Percentiles rank a stretch among this genome's conserved stretches.
Evolutionary conservation across 2,113 vertebrate species (phyloP).

Genomic region (Lophura nycthemera): DNA sequence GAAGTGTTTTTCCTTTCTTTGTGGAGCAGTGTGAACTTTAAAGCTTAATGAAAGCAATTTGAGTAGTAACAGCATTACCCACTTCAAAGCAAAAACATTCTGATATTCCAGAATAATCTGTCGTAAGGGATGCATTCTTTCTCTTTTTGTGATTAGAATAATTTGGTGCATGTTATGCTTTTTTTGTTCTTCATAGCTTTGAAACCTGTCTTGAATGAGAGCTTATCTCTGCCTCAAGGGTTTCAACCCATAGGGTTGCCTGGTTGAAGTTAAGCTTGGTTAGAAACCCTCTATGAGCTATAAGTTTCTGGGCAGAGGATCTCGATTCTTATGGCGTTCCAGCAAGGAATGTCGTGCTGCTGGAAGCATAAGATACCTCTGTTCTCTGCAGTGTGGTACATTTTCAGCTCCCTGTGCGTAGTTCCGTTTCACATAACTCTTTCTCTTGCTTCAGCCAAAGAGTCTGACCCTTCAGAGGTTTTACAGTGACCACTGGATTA

Average conservation of each 20-base stretch:
- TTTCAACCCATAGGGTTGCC: not conserved
- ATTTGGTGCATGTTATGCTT: not conserved
- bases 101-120: not conserved
- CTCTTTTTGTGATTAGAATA: not conserved
- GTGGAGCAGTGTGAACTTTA: not conserved
- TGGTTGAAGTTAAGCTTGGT: not conserved
- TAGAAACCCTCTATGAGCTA: not conserved
- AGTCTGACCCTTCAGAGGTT: not conserved
- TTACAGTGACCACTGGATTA: not conserved
- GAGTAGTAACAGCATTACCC: not conserved
- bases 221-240: not conserved
- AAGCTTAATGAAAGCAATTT: not conserved
- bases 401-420: not conserved
- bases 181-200: not conserved
- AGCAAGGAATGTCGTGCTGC: not conserved
- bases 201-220: not conserved
- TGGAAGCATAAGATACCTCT: not conserved
- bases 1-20: not conserved
- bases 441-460: not conserved
- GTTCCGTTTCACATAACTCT: not conserved
- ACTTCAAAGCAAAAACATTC: not conserved
- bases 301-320: not conserved
- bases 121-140: not conserved
- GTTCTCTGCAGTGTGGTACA: accelerated
- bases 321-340: not conserved